These are phyloP conservation scores for Bos indicus DNA, from an alignment of 2,113 vertebrate species.

Conservation along the genomic window DNA sequence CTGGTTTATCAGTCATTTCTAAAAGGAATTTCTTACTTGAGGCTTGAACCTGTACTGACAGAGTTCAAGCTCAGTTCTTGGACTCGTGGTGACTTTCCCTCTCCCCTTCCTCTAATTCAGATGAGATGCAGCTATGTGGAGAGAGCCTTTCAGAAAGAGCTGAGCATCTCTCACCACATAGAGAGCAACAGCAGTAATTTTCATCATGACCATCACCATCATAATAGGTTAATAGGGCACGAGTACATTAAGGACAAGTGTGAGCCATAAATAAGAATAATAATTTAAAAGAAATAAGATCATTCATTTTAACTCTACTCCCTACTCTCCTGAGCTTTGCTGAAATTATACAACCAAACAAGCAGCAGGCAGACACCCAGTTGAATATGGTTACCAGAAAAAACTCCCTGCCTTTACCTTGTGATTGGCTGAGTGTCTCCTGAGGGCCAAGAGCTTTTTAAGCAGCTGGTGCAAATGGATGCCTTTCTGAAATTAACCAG, in stretches of 20 bases:
- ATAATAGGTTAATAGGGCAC: not conserved
- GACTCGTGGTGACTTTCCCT: not conserved
- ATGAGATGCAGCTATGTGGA: not conserved
- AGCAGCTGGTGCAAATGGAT: constrained; percentile 71
- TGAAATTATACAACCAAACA: constrained; percentile 31
- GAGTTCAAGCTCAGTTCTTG: not conserved
- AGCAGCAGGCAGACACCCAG: constrained; percentile 21
- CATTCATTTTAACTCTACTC: not conserved
- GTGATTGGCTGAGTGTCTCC: constrained; percentile 56
- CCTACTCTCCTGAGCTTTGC: not conserved
- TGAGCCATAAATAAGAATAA: constrained; percentile 4
- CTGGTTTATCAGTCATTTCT: not conserved
- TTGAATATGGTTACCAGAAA: constrained; percentile 48
- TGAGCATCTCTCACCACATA: not conserved
- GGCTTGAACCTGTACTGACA: not conserved
- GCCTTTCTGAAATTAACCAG: constrained; percentile 70
- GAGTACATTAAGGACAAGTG: not conserved
- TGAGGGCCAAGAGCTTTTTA: constrained; percentile 50
- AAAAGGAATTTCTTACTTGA: not conserved
- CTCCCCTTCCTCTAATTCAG: not conserved
- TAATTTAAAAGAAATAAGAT: constrained; percentile 35
- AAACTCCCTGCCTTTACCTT: constrained; percentile 19
- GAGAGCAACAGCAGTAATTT: not conserved
- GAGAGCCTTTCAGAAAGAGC: not conserved
- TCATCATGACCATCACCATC: not conserved